Evolutionary conservation across 2,797 vertebrate genomes (phyloP).

Genomic region (Fratercula arctica): DNA sequence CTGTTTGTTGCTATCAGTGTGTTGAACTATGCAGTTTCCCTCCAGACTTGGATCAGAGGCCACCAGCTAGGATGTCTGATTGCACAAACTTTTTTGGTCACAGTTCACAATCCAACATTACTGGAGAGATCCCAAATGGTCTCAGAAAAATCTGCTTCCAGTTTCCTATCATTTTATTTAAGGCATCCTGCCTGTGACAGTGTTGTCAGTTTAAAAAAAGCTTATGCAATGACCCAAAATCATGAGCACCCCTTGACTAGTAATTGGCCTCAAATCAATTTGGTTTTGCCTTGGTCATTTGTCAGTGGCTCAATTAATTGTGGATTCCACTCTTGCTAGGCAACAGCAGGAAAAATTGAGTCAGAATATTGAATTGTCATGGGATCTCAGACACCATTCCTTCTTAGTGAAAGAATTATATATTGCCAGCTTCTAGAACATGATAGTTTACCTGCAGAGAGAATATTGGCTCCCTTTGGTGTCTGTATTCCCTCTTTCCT

Average conservation of each 20-base stretch:
- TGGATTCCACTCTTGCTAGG: background rate
- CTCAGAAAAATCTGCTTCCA: background rate
- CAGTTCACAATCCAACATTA: background rate
- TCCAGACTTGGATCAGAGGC: background rate
- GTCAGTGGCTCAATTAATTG: background rate
- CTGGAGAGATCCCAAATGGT: constrained; percentile 18
- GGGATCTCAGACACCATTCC: background rate
- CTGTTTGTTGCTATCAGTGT: background rate
- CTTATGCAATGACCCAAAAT: background rate
- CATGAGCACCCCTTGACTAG: background rate
- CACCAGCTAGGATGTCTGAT: background rate
- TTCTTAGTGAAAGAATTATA: background rate
- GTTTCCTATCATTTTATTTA: background rate
- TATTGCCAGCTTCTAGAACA: background rate
- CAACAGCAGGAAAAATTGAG: background rate
- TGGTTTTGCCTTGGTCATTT: background rate
- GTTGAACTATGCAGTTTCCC: background rate
- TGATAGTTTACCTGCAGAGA: background rate
- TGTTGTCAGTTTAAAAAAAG: background rate
- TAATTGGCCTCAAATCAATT: background rate
- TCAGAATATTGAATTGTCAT: background rate
- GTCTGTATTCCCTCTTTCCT: background rate
- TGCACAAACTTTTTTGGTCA: constrained; percentile 1
- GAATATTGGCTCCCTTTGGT: background rate
- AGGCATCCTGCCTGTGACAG: background rate